Base-by-base conservation (phyloP, 2,888 invertebrate species). In the Hypolimnas misippus region DNA sequence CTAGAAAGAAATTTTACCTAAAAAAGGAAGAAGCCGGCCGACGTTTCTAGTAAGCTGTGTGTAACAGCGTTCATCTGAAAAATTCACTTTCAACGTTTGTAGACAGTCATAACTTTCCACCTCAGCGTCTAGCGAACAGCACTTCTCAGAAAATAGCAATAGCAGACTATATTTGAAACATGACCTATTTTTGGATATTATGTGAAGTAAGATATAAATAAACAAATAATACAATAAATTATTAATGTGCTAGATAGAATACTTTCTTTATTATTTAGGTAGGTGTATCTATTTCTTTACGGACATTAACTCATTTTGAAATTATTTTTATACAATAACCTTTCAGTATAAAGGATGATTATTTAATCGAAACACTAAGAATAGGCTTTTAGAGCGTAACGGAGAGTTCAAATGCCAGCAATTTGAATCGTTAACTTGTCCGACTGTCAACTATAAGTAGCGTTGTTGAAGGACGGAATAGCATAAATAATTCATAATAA, bases 341-440 rank as follows among this genome's bases (percentile, higher is more conserved):
- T 17, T 17, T 58, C 10, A 58, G 31, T 10, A 21, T 40, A 17
- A 58, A 12, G 29, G 0, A 46, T 46, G 35, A 62, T 54, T 44
- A 21, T 42, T 57, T 40, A 50, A 52, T 57, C 46, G 3, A 31
- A 54, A 40, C 40, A 53, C 46, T 53, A 38, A 49, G 42, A 33
- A 14, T 49, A 14, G 25, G 17, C 56, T 54, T 57, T 40, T 49
- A 54, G 57, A 57, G 52, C 57, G 52, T 62, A 62, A 62, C 52
- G 44, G 57, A 62, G 52, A 62, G 52, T 54, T 54, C 51, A 62
- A 62, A 51, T 51, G 50, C 38, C 52, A 53, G 52, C 57, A 40
- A 62, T 62, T 62, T 57, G 21, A 57, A 49, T 62, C 53, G 50
- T 57, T 62, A 33, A 53, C 38, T 57, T 46, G 49, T 38, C 44